Percentiles rank a stretch among this genome's conserved stretches.
These are phyloP conservation scores for Rhagoletis zephyria DNA, from an alignment of 1,140 invertebrate species.

Conservation along the genomic window DNA sequence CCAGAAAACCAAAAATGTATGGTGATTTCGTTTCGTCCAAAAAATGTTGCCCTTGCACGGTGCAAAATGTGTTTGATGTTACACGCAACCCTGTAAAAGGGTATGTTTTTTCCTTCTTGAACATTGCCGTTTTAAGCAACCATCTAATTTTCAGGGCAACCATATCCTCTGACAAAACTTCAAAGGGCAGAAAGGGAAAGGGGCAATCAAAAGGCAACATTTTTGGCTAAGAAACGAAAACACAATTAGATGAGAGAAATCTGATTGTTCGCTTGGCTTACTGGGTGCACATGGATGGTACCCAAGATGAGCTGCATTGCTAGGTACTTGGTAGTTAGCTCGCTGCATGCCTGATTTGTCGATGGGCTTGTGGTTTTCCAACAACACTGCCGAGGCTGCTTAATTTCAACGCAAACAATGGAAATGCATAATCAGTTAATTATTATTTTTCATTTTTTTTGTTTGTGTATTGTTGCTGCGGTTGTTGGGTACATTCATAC, in stretches of 20 bases:
- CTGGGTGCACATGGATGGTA: neutral
- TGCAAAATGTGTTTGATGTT: too few relatives aligned
- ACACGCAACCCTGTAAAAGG: too few relatives aligned
- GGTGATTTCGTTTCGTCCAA: neutral
- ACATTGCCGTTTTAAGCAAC: too few relatives aligned
- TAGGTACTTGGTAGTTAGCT: neutral
- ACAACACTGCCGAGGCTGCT: conserved; percentile 1
- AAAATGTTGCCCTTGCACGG: too few relatives aligned
- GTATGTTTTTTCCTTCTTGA: too few relatives aligned
- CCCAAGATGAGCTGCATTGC: neutral
- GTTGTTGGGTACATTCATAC: neutral
- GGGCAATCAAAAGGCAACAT: too few relatives aligned
- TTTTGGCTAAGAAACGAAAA: too few relatives aligned
- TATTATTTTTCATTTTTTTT: neutral
- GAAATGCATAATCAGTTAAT: conserved; percentile 55
- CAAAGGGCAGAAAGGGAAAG: too few relatives aligned
- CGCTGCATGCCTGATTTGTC: conserved; percentile 8
- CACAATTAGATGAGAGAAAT: too few relatives aligned
- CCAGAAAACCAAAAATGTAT: neutral
- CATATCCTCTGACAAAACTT: too few relatives aligned
- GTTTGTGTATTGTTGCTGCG: neutral
- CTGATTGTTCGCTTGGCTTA: too few relatives aligned
- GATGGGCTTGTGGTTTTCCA: conserved; percentile 26
- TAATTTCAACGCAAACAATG: conserved; percentile 49
- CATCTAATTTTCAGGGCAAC: too few relatives aligned